Base-by-base conservation (phyloP, 2,797 vertebrate genomes). In the Coluber constrictor region DNA sequence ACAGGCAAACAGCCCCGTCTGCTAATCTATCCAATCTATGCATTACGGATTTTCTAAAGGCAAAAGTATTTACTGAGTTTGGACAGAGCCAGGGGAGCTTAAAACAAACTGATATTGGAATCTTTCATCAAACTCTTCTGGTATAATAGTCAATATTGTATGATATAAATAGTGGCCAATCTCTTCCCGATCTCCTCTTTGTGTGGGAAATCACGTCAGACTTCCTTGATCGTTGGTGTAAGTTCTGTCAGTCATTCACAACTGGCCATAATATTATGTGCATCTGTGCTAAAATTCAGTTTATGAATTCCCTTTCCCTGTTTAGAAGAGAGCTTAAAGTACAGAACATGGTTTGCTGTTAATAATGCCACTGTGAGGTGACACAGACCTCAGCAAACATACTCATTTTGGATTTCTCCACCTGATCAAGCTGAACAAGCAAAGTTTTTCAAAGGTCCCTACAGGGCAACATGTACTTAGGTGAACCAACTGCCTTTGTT, bases 401-500 rank as follows among this genome's bases (percentile, higher is more conserved):
- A 0, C 86, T 29, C 37, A 93, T 70, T 56, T n/a, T 51, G 5
- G 27, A 47, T 91, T 92, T 93, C 92, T 95, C 90, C 91, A 94
- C 79, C 63, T 93, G 92, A 95, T 95, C 79, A 60, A 89, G 70
- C 0, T 86, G 92, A 94, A 94, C 70, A 95, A 92, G 89, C 60
- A 43, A 94, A 92, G 87, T 92, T 95, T 92, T 92, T 94, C 95
- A 74, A 74, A 74, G 70, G 32, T 20, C 61, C 86, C 90, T 66
- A 70, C 86, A 87, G 56, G 95, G 88, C 60, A 94, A 47, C 4
- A 83, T 88, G 83, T 66, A 95, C 94, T 90, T 55, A 92, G 7
- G 92, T 92, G 94, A 92, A 89, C n/a, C 3, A 8, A 91, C 91
- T 94, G 92, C 95, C 95, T 92, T 90, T 95, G 94, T 94, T 96